Conservation (phyloP, 1,140 invertebrate genomes). For the Drosophila saltans region DNA sequence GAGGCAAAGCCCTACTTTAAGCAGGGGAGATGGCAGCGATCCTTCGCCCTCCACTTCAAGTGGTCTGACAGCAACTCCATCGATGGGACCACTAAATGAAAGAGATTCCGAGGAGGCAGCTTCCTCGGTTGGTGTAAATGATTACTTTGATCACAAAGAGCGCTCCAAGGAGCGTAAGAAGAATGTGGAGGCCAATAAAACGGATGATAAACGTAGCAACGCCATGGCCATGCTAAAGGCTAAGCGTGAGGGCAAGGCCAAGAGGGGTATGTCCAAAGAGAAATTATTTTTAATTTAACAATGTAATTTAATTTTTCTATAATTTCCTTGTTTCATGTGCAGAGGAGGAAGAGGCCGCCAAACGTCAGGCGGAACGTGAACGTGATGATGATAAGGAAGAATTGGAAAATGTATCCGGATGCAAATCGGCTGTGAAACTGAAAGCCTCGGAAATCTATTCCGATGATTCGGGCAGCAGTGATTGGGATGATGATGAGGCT, state of each 20-base stretch:
- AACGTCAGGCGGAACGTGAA: conserved; percentile 84
- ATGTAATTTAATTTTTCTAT: not conserved
- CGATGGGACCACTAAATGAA: conserved; percentile 29
- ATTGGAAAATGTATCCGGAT: conserved; percentile 82
- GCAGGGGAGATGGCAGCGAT: conserved; percentile 24
- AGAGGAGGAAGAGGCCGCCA: conserved; percentile 84
- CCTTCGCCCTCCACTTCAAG: conserved; percentile 49
- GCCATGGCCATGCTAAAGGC: conserved; percentile 96
- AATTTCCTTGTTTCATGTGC: conserved; percentile 18
- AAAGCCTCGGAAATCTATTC: conserved; percentile 98
- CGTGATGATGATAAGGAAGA: conserved; percentile 89
- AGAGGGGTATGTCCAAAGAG: conserved; percentile 80
- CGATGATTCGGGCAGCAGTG: conserved; percentile 94
- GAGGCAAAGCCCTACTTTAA: conserved; percentile 25
- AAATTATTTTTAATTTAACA: not conserved
- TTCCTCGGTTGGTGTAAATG: conserved; percentile 40
- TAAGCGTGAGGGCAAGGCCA: conserved; percentile 89
- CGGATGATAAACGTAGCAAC: conserved; percentile 94
- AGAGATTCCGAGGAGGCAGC: conserved; percentile 38
- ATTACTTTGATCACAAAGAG: conserved; percentile 83
- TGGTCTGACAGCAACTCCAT: not conserved
- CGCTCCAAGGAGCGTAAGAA: conserved; percentile 93
- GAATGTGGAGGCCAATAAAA: conserved; percentile 93
- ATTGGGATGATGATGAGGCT: conserved; percentile 76
- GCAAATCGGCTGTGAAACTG: conserved; percentile 86